These are phyloP conservation scores for Phenganax stokvisi DNA, from an alignment of 92 coral and sea anemone species.

Conservation along the genomic window DNA sequence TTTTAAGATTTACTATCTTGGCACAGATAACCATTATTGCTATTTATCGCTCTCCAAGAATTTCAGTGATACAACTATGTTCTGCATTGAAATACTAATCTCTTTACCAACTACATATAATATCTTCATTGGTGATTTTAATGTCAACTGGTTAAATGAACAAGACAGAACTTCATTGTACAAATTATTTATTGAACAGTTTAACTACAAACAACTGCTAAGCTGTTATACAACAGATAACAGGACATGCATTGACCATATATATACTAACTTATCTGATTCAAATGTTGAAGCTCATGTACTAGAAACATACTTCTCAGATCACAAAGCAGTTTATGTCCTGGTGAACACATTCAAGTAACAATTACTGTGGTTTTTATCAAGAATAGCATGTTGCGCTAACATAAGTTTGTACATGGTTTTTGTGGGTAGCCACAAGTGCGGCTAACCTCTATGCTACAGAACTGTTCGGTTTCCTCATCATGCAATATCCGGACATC, in stretches of 20 bases:
- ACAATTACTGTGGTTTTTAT: no score
- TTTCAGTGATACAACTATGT: conserved; percentile 30
- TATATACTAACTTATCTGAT: conserved; percentile 47
- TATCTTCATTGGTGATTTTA: conserved; percentile 47
- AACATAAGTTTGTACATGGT: no score
- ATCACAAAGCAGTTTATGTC: no score
- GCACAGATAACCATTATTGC: not conserved
- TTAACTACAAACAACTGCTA: conserved; percentile 43
- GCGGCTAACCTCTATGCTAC: no score
- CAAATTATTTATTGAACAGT: conserved; percentile 36
- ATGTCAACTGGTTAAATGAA: conserved; percentile 47
- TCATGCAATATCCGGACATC: no score
- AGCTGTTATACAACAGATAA: conserved; percentile 47
- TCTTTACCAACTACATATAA: conserved; percentile 25
- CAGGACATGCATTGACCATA: conserved; percentile 50
- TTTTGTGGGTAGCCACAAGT: no score
- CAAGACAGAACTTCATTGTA: conserved; percentile 34
- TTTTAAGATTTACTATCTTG: not conserved
- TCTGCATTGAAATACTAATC: conserved; percentile 11
- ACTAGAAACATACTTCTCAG: no score
- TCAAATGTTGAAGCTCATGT: conserved; percentile 31
- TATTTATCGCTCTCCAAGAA: not conserved
- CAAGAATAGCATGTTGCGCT: no score
- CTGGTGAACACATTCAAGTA: no score
- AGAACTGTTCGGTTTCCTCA: no score